Base-by-base conservation (phyloP, 2,888 invertebrate species). In the Diaprepes abbreviatus region DNA sequence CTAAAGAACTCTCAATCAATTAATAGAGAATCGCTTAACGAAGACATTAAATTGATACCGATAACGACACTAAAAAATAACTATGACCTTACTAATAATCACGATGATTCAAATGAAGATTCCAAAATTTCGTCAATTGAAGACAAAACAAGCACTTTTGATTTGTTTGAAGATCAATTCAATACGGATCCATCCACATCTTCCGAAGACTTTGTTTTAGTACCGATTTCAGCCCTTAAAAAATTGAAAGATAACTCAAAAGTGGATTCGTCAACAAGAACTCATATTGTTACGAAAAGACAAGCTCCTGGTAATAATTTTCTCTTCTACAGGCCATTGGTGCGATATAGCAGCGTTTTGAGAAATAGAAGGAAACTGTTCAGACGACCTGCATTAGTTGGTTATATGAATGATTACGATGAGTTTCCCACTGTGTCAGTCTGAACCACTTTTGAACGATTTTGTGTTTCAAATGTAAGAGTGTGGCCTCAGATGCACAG, bases 371-470 rank as follows among this genome's bases (percentile, higher is more conserved):
- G 38, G 19, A 28, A 48, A 2, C 2, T 14, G 5, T 50, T 31
- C 6, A 19, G 55, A 36, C 57, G 55, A 17, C 58, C 45, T 4
- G 57, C 64, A 2, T 54, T 70, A 9, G 70, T 70, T 14, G 70
- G 70, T 0, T 70, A 70, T 28, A 33, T 70, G 12, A 70, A 70
- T 40, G 48, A 60, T n/a, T 50, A 70, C 19, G 70, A 70, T 35
- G 12, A 43, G 2, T 70, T 70, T 60, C 70, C 70, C 4, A 70
- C 70, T 9, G 52, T 6, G 33, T 35, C n/a, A n/a, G 10, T n/a
- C 1, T n/a, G n/a, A n/a, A n/a, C n/a, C n/a, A n/a, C n/a, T n/a
- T n/a, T n/a, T n/a, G n/a, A n/a, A n/a, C n/a, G n/a, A n/a, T n/a
- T n/a, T n/a, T n/a, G n/a, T n/a, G n/a, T n/a, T n/a, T n/a, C n/a